phyloP scores from a whole-genome alignment of 2,888 invertebrate genomes.

The Sinhomidia bicolor region DNA sequence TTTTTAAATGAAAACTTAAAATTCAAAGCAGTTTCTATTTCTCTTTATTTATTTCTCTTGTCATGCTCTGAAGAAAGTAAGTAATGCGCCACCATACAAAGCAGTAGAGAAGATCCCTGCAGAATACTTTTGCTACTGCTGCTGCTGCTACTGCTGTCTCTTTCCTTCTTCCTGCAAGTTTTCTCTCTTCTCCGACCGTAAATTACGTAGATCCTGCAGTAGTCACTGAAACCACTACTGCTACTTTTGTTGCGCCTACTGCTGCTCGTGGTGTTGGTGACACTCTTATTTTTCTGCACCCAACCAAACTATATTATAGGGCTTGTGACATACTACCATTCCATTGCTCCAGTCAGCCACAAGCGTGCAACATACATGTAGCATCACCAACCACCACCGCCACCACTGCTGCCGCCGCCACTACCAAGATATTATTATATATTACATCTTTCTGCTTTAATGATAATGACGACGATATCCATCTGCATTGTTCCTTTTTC shows the following conservation, averaged over 20 bases:
- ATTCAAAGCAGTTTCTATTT: constrained; percentile 34
- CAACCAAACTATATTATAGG: too few species aligned
- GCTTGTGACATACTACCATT: too few species aligned
- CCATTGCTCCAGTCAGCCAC: background rate
- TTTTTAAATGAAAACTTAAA: constrained; percentile 37
- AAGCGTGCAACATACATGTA: background rate
- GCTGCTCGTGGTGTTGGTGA: too few species aligned
- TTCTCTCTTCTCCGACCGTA: constrained; percentile 4
- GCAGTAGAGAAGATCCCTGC: background rate
- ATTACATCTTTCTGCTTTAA: background rate
- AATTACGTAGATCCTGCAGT: constrained; percentile 36
- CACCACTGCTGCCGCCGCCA: too few species aligned
- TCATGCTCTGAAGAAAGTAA: background rate
- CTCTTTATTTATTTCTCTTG: background rate
- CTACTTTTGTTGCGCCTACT: too few species aligned
- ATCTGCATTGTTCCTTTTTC: constrained; percentile 1
- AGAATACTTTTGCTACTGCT: background rate
- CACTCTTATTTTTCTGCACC: too few species aligned
- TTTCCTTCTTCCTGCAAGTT: constrained; percentile 20
- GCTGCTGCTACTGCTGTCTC: background rate
- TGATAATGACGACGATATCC: constrained; percentile 16
- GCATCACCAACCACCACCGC: background rate
- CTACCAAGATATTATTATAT: background rate
- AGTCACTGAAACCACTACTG: background rate
- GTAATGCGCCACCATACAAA: background rate